Evolutionary conservation across 2,113 vertebrate species (phyloP).

Genomic region (Cathartes aura): DNA sequence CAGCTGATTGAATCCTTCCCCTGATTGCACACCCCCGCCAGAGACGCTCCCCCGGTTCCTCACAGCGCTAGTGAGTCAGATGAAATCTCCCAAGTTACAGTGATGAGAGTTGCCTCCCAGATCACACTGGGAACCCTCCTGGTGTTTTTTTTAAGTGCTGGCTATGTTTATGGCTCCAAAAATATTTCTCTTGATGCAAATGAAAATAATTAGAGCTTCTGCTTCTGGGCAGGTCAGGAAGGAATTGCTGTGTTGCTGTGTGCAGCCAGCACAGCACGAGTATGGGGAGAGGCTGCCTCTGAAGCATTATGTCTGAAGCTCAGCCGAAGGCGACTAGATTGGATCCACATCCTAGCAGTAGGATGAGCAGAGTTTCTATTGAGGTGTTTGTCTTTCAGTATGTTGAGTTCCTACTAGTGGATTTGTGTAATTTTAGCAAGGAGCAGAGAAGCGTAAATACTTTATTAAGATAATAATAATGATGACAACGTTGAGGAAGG

Average conservation of each 20-base stretch:
- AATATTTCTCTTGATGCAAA: conserved; percentile 36
- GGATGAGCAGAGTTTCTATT: neutral
- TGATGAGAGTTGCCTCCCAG: neutral
- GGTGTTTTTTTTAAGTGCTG: neutral
- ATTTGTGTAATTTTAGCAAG: neutral
- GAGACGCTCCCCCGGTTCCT: neutral
- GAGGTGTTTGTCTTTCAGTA: neutral
- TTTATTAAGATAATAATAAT: neutral
- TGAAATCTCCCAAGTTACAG: neutral
- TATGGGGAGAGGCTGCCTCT: neutral
- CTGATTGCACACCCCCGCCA: neutral
- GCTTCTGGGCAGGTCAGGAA: conserved; percentile 50
- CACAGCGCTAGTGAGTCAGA: neutral
- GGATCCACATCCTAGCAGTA: neutral
- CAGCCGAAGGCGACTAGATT: neutral
- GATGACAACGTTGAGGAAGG: neutral
- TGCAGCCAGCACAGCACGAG: neutral
- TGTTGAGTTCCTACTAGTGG: neutral
- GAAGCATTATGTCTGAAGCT: neutral
- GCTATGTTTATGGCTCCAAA: conserved; percentile 5
- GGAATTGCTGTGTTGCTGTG: neutral
- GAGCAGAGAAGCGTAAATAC: neutral
- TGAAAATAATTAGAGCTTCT: conserved; percentile 51
- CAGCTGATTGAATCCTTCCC: neutral
- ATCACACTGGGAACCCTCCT: neutral